These are phyloP conservation scores for Lordiphosa stackelbergi DNA, from an alignment of 1,140 invertebrate species.

Conservation along the genomic window DNA sequence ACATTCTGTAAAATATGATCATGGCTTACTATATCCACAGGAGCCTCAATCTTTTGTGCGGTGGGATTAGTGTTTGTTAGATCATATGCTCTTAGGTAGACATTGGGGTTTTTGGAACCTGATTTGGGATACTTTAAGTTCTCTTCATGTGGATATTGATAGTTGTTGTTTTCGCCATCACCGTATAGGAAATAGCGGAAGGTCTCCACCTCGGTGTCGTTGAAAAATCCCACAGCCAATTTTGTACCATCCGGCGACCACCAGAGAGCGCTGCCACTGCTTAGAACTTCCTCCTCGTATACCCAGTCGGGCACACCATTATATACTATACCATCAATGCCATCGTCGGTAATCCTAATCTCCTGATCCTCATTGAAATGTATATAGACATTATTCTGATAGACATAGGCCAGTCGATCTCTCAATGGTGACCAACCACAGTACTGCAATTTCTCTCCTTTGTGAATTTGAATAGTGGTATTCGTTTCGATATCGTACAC, in stretches of 20 bases:
- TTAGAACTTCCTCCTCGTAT: conserved; percentile 93
- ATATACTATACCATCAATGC: conserved; percentile 82
- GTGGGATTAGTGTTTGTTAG: conserved; percentile 76
- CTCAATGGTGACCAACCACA: conserved; percentile 85
- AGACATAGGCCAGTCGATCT: conserved; percentile 86
- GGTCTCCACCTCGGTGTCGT: conserved; percentile 85
- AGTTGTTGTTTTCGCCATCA: conserved; percentile 81
- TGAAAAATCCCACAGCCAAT: conserved; percentile 89
- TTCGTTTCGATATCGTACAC: conserved; percentile 70
- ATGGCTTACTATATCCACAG: conserved; percentile 77
- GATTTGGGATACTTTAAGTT: conserved; percentile 91
- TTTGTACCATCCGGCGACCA: conserved; percentile 88
- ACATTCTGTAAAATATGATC: conserved; percentile 82
- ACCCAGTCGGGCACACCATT: conserved; percentile 89
- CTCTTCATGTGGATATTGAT: conserved; percentile 92
- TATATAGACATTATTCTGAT: conserved; percentile 85
- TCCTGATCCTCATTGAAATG: conserved; percentile 77
- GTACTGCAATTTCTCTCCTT: conserved; percentile 81
- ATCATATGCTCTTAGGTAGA: conserved; percentile 83
- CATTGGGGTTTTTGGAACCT: conserved; percentile 87
- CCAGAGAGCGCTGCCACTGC: conserved; percentile 90
- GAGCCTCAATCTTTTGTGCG: conserved; percentile 68
- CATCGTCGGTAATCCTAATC: conserved; percentile 80
- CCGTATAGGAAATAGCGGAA: conserved; percentile 83
- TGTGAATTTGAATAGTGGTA: conserved; percentile 73